Percentiles rank a stretch among this genome's conserved stretches.
Conservation (phyloP, 2,113 vertebrate species). For the Petaurus breviceps region DNA sequence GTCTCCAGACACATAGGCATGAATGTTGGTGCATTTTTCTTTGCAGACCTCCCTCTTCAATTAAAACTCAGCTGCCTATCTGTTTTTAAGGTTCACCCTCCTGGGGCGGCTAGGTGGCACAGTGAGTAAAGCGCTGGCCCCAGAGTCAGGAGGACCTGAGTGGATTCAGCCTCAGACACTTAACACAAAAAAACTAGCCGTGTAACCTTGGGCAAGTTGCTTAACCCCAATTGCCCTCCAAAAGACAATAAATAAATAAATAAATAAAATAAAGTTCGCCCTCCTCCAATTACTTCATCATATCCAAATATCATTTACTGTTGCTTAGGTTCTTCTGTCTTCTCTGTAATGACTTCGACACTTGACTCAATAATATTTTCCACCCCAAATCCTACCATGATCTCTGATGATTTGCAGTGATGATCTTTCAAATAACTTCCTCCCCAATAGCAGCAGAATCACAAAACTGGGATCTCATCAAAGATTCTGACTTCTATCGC, state of each 20-base stretch:
- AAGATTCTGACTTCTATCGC: background rate
- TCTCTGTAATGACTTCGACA: background rate
- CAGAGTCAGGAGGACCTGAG: too few relatives aligned
- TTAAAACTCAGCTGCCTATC: too few relatives aligned
- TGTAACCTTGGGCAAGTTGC: too few relatives aligned
- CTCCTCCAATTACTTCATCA: background rate
- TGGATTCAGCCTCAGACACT: too few relatives aligned
- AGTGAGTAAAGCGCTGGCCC: too few relatives aligned
- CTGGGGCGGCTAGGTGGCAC: too few relatives aligned
- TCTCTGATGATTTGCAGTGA: background rate
- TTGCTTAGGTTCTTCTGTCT: background rate
- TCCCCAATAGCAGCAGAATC: background rate
- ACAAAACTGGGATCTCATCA: background rate
- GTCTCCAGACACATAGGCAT: background rate
- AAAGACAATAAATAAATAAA: too few relatives aligned
- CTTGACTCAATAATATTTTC: background rate
- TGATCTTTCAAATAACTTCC: background rate
- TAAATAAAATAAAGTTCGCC: too few relatives aligned
- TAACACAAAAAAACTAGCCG: too few relatives aligned
- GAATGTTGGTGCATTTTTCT: background rate
- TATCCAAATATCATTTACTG: background rate
- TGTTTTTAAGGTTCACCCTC: too few relatives aligned
- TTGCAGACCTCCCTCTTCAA: background rate
- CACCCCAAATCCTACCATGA: background rate
- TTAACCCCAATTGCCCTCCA: too few relatives aligned